These are phyloP conservation scores for Lepisosteus oculatus DNA, from an alignment of 2,113 vertebrate genomes.

Conservation along the genomic window DNA sequence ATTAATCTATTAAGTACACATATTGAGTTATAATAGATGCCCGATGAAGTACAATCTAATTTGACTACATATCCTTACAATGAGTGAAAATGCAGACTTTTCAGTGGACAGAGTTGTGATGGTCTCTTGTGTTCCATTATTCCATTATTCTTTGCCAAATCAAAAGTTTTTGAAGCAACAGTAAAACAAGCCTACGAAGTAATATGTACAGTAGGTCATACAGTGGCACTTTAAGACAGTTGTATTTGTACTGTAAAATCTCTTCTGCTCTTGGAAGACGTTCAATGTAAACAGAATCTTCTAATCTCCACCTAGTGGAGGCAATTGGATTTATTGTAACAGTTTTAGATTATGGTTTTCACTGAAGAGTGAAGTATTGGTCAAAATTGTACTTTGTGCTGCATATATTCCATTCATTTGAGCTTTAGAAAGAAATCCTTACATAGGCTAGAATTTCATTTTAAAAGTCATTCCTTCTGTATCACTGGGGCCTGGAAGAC, in stretches of 20 bases:
- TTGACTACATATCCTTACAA: no score
- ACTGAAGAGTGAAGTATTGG: not conserved
- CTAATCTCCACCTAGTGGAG: constrained; percentile 15
- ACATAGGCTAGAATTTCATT: no score
- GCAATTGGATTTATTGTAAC: not conserved
- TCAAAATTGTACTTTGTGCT: not conserved
- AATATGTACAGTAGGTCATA: constrained; percentile 9
- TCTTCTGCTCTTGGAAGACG: constrained; percentile 45
- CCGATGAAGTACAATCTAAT: no score
- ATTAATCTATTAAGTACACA: no score
- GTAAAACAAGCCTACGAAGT: not conserved
- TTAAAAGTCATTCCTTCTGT: not conserved
- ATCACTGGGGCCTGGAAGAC: not conserved
- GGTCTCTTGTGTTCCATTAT: no score
- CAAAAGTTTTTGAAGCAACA: no score
- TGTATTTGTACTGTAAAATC: constrained; percentile 53
- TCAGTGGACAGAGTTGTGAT: no score
- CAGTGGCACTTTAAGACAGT: constrained; percentile 36
- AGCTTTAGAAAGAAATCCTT: no score
- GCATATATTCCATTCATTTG: not conserved
- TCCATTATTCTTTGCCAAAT: no score
- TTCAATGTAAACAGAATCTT: constrained; percentile 39
- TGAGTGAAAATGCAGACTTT: no score
- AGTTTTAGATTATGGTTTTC: constrained; percentile 10
- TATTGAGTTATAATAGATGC: no score